A percentile compares a stretch with the other conserved stretches of the same genome.
Conservation (phyloP, 2,113 vertebrate species). For the Mormoops blainvillei region DNA sequence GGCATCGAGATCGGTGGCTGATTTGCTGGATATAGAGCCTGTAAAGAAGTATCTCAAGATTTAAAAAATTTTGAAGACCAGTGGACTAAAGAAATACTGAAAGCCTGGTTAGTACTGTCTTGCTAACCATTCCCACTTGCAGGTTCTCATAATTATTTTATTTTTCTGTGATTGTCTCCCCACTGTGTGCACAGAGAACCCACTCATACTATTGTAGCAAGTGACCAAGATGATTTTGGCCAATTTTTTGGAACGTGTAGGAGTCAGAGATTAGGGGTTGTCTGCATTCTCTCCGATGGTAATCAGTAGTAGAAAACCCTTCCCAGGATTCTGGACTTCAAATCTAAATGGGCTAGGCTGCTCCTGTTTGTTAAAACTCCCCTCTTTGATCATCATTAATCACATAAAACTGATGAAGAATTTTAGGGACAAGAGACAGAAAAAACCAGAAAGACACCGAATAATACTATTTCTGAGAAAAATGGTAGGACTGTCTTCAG, state of each 20-base stretch:
- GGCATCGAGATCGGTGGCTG: background rate
- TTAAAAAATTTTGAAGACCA: background rate
- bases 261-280: background rate
- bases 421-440: slow-evolving; percentile 29
- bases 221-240: background rate
- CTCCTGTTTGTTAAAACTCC: background rate
- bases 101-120: background rate
- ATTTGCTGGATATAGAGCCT: background rate
- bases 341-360: background rate
- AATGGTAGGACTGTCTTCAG: background rate
- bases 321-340: background rate
- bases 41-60: background rate
- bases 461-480: background rate
- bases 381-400: background rate
- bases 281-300: background rate
- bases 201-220: background rate
- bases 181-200: background rate
- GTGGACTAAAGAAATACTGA: background rate
- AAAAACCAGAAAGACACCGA: background rate
- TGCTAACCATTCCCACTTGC: background rate
- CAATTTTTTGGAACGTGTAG: background rate
- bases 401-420: background rate
- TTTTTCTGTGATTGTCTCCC: background rate
- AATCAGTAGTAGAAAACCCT: background rate
- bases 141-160: background rate